A percentile compares a stretch with the other conserved stretches of the same genome.
Conservation (phyloP, 2,113 vertebrate genomes). For the Procavia capensis region DNA sequence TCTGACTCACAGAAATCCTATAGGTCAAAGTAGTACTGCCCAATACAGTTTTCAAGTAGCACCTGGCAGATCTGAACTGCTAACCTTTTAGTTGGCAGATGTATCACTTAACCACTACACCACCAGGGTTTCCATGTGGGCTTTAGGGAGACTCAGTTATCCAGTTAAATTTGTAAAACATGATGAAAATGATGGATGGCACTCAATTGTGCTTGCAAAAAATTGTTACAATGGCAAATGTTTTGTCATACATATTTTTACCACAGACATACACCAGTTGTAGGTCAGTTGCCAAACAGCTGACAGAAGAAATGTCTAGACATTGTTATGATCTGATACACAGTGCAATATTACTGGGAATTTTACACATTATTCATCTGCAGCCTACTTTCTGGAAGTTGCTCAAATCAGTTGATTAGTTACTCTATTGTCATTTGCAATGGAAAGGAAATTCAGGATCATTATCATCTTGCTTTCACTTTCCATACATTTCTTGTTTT, state of each 20-base stretch:
- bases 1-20: no score
- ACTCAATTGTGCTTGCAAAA: neutral
- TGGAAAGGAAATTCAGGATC: neutral
- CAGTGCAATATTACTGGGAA: neutral
- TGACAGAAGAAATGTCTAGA: neutral
- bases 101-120: no score
- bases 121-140: no score
- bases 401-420: neutral
- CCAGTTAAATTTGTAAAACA: neutral
- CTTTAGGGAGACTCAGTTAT: neutral
- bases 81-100: no score
- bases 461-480: neutral
- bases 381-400: neutral
- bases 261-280: no score
- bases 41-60: no score
- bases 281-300: neutral
- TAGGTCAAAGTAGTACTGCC: no score
- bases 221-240: neutral
- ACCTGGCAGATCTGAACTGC: no score
- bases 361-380: conserved; percentile 38
- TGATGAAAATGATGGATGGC: neutral
- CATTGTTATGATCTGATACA: neutral
- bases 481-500: neutral
- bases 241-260: neutral
- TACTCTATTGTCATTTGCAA: neutral